Base-by-base conservation (phyloP, 2,888 invertebrate genomes). In the Caenorhabditis sp. region DNA sequence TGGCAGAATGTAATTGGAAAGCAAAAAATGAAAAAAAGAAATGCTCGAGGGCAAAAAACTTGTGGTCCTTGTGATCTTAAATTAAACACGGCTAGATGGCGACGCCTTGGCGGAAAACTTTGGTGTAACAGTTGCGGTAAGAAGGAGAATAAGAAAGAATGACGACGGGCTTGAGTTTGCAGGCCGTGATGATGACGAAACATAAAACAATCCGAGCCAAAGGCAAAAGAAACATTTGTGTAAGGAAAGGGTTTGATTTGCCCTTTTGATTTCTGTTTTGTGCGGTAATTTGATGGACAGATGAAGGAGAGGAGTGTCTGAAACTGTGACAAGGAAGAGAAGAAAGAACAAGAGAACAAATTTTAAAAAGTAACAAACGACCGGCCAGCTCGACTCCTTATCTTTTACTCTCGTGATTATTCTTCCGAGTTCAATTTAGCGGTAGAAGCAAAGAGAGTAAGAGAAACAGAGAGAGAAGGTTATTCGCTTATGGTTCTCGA, bases 1-100 rank as follows among this genome's bases (percentile, higher is more conserved):
- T 50, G 18, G 37, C 8, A 44, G 18, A 71, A 62, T 71, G 60
- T 62, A 62, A 71, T 71, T 71, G 62, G 51, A 62, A 71, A 62
- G n/a, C 56, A 62, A 32, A 32, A 35, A 32, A 32, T 32, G 32
- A 9, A 32, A 32, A 32, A 9, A 32, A 32, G 28, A 62, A 53
- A 37, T 26, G 28, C 37, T 56, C 28, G 37, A 40, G 22, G 35
- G 15, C 37, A 20, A 28, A 28, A 40, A 1, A 44, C 20, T 20
- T 1, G 44, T 3, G 44, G 44, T 15, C n/a, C n/a, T n/a, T 18
- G 50, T 8, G 22, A n/a, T 40, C 53, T 55, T 20, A 55, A 71
- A 71, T 71, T 55, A 62, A 62, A 55, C 55, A 71, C 37, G n/a
- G 44, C 9, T 6, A 55, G 22, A n/a, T 62, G 50, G 37, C 32